Evolutionary conservation across 2,888 invertebrate genomes (phyloP), one percentile per base, ranked within the genome.

Genomic region (Acanthosepion lycidas): DNA sequence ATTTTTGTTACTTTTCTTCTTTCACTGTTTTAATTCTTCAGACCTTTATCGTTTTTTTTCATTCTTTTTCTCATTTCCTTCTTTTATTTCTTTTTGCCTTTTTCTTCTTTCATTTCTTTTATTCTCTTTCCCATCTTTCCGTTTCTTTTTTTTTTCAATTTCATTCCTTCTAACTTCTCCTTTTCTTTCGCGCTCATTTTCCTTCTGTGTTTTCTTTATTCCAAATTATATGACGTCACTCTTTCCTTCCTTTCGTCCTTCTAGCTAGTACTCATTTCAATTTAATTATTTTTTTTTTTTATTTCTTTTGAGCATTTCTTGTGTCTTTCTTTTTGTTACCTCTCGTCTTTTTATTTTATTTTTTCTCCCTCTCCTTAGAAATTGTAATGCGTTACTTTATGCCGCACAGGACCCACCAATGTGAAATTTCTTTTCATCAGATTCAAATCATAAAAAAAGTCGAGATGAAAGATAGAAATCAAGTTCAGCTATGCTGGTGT

Each of bases 381-480:
- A 78, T n/a, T 78, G 15, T 78, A 78, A 78, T 78, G 78, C 78
- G 3, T 33, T 78, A 33, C n/a, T 78, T 78, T 33, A 78, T 78
- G 78, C 33, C 78, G 78, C n/a, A n/a, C n/a, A 78, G 78, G n/a
- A 78, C 78, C 3, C n/a, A 78, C n/a, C n/a, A 78, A 78, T 78
- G 78, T 78, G 78, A 78, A 78, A 78, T 78, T 78, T 78, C 78
- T 78, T 78, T 78, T 78, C 78, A 78, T 78, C 78, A 78, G n/a
- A 78, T 78, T n/a, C 78, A 78, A 78, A 78, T 78, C 78, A 78
- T 78, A 78, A 78, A 78, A 78, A 78, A 78, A n/a, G 3, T 59
- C 59, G n/a, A 78, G 78, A 78, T 78, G 78, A 78, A 78, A 78
- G 78, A 78, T 78, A n/a, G 5, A 78, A 78, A n/a, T 33, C 78